Base-by-base conservation (phyloP, 1,140 invertebrate genomes). In the Hormaphis cornu region DNA sequence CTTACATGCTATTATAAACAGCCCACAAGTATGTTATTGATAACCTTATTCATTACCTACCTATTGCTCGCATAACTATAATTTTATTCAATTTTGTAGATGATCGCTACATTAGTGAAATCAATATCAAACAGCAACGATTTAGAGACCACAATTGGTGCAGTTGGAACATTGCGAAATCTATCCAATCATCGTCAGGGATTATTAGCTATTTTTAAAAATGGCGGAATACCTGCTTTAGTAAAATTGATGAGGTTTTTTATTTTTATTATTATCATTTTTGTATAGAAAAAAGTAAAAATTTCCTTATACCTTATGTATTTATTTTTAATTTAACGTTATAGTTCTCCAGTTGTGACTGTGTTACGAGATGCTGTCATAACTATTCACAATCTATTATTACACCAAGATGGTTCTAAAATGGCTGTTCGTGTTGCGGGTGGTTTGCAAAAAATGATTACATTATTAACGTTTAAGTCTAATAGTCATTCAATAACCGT, bases 1-100 rank as follows among this genome's bases (percentile, higher is more conserved):
- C 12, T 86, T 95, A n/a, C 94, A 98, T 76, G 95, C 95, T 52
- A 96, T 99, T 71, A 97, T 98, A 92, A 97, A 97, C 78, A 97
- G 92, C 69, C 90, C 93, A 3, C 93, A 84, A 74, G 77, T 78
- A 74, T 22, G 22, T 1, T 24, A 35, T 3, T 35, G 22, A 33
- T 44, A 37, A 35, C 9, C 7, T 52, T 50, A 9, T 30, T 8
- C 8, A 8, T 14, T 35, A 28, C 26, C 18, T 4, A 18, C 28
- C 26, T 28, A 26, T 16, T 26, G 30, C 2, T 52, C 4, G 2
- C 0, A 16, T 3, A 20, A 33, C 30, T 18, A 46, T 24, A 20
- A 46, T 48, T 4, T 3, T 20, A 40, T 26, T 1, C 1, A 14
- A 24, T 37, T 20, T 33, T 30, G 7, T 50, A 91, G 79, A 97